Evolutionary conservation across 1,140 invertebrate species (phyloP), one percentile per base, ranked within the genome.

Genomic region (Bombus impatiens): DNA sequence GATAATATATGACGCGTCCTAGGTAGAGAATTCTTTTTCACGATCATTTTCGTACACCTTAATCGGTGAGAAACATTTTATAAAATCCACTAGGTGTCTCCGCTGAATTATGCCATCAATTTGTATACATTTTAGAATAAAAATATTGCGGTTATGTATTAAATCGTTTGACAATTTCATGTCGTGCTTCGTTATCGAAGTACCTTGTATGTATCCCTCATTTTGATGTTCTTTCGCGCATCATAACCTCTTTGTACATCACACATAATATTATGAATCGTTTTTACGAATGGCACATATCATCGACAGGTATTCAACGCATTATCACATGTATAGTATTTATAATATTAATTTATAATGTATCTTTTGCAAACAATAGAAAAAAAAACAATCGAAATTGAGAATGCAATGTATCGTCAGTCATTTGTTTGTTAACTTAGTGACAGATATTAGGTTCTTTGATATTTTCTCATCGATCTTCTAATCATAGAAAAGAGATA

Each of bases 211-310:
- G 47, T 22, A 80, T 62, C 79, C 12, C 44, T 37, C 68, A 40
- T 53, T 62, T 32, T 35, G 10, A 81, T 72, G 42, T 42, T 71
- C 70, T 1, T 72, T 67, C 53, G 67, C 65, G 77, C 40, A 87
- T 89, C 88, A 90, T 90, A 90, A 90, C 89, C 89, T 90, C 89
- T 84, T 81, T 68, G 3, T 32, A 65, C 6, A 15, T 47, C 22
- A 62, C 65, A 28, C 57, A 53, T 42, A 67, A 72, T 67, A 84
- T 32, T n/a, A 28, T 59, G 79, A 90, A 62, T 67, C 44, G 59
- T 80, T 68, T 65, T 81, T 65, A 28, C 70, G 59, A 65, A 28
- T 67, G 18, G 53, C 13, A 68, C 65, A 22, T 32, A 74, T 70
- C 67, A 59, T 18, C 74, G 78, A 71, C 37, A 71, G 35, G 18